Base-by-base conservation (phyloP, 2,797 vertebrate species). In the Heterohyrax brucei region DNA sequence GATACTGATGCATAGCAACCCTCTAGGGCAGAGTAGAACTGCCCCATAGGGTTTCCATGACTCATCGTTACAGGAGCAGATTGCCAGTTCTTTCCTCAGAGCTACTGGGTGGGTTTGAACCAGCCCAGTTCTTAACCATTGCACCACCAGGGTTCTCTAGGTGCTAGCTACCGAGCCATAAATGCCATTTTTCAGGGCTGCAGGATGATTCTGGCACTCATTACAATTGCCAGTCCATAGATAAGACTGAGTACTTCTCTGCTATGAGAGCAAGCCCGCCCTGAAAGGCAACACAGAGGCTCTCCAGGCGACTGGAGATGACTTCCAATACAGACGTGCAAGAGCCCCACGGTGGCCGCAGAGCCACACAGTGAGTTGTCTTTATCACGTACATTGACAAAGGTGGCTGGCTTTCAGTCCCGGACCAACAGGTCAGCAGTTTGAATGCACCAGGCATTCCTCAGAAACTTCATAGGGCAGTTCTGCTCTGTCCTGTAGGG, bases 171-270 rank as follows among this genome's bases (percentile, higher is more conserved):
- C 66, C 44, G 70, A 44, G 76, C 18, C 10, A 91, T 80, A 91
- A 93, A 73, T 89, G 66, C 33, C 80, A 62, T 73, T 91, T 90
- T 28, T 88, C 59, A 46, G 80, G 85, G 70, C 77, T 79, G 22
- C 28, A 79, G 1, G 22, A 14, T 89, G 77, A n/a, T 30, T 89
- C n/a, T 24, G 68, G 22, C 50, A 48, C 33, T 75, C 62, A 12
- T 81, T 70, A 61, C 12, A 62, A 44, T 76, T 66, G 24, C 39
- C 14, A 68, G 48, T 64, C 46, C 13, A 1, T 8, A 8, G 44
- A 13, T 66, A 75, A 95, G 12, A 77, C 21, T 59, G 16, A 3
- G 59, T 44, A 24, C 56, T 21, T 8, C 9, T 53, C 86, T 82
- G 12, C 76, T 76, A 0, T 59, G 33, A 87, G 16, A 84, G 53